Percentiles rank a stretch among this genome's conserved stretches.
Evolutionary conservation across 2,888 invertebrate genomes (phyloP).

Genomic region (Dryadula phaetusa): DNA sequence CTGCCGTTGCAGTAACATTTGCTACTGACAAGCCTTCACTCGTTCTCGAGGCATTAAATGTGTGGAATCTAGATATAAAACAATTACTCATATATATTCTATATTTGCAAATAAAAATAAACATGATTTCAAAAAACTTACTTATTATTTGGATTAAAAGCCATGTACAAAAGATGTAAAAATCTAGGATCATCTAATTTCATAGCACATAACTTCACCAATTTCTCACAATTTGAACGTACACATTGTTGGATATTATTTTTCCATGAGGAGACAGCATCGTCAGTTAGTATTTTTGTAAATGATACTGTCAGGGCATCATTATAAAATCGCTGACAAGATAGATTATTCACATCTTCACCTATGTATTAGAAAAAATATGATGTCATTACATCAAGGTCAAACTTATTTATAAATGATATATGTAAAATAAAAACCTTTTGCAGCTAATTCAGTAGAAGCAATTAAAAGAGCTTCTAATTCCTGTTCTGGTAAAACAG

Average conservation of each 20-base stretch:
- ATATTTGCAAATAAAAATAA: constrained; percentile 4
- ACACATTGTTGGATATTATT: constrained; percentile 98
- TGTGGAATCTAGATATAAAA: constrained; percentile 88
- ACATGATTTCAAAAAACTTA: constrained; percentile 72
- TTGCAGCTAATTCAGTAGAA: constrained; percentile 93
- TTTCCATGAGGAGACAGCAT: constrained; percentile 99
- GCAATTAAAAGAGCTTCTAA: constrained; percentile 95
- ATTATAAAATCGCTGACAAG: constrained; percentile 97
- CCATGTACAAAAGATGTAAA: constrained; percentile 95
- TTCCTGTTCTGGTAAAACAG: constrained; percentile 98
- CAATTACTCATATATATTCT: background rate
- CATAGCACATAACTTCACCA: constrained; percentile 96
- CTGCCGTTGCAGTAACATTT: constrained; percentile 73
- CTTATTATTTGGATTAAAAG: constrained; percentile 98
- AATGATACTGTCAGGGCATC: constrained; percentile 97
- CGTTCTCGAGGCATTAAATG: constrained; percentile 91
- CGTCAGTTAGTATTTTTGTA: constrained; percentile 98
- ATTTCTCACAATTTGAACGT: constrained; percentile 95
- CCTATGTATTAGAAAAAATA: constrained; percentile 76
- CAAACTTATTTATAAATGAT: constrained; percentile 12
- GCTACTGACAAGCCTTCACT: constrained; percentile 85
- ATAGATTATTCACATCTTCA: constrained; percentile 93
- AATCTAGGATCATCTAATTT: constrained; percentile 98
- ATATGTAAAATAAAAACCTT: constrained; percentile 80
- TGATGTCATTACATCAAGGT: constrained; percentile 5